Conservation (phyloP, 2,888 invertebrate species). For the Drosophila longiperda region DNA sequence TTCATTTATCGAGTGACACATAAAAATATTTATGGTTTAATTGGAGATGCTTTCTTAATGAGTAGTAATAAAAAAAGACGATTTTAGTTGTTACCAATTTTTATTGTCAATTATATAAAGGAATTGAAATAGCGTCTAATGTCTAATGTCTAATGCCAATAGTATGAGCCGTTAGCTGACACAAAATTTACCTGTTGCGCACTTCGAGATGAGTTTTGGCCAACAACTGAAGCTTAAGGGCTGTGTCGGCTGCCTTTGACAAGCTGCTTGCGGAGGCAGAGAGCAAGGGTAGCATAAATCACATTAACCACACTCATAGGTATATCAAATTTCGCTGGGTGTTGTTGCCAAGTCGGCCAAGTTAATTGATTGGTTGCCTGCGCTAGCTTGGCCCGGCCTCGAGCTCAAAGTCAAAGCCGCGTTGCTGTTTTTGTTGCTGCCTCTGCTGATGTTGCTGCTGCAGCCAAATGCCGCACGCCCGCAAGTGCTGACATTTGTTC, state of each 20-base stretch:
- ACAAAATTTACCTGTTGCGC: slow-evolving; percentile 24
- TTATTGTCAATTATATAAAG: background rate
- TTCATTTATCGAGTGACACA: background rate
- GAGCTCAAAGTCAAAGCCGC: slow-evolving; percentile 72
- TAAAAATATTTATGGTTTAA: background rate
- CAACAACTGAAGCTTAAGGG: slow-evolving; percentile 16
- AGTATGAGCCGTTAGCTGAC: slow-evolving; percentile 34
- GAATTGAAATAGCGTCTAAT: background rate
- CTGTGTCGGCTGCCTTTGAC: slow-evolving; percentile 61
- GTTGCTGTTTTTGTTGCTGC: background rate
- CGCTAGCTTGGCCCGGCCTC: slow-evolving; percentile 45
- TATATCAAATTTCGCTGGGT: slow-evolving; percentile 73
- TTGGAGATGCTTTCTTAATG: background rate
- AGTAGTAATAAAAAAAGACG: background rate
- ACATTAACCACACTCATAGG: slow-evolving; percentile 70
- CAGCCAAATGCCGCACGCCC: slow-evolving; percentile 62
- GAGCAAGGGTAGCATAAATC: slow-evolving; percentile 52
- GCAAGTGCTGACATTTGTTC: slow-evolving; percentile 80
- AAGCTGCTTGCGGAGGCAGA: slow-evolving; percentile 9
- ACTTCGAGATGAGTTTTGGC: slow-evolving; percentile 50
- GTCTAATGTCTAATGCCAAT: too few species aligned
- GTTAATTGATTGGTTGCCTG: slow-evolving; percentile 73
- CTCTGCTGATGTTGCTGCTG: slow-evolving; percentile 3
- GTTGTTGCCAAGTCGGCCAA: slow-evolving; percentile 62
- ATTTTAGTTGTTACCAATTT: background rate